Evolutionary conservation across 2,113 vertebrate genomes (phyloP).

Genomic region (Proteles cristata): DNA sequence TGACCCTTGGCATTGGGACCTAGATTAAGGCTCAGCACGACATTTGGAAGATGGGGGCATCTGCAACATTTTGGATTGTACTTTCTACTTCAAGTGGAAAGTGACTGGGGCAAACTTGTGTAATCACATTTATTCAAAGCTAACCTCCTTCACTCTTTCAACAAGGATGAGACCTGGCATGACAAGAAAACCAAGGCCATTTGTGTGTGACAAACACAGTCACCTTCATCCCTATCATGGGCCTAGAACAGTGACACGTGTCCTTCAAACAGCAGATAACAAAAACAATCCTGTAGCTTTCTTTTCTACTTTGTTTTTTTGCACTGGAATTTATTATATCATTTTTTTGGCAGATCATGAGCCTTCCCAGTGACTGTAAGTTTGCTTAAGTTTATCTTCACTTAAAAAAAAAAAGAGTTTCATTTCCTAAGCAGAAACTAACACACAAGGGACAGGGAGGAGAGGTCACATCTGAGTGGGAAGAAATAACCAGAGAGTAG

Average conservation of each 20-base stretch:
- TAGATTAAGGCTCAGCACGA: not conserved
- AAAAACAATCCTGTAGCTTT: not conserved
- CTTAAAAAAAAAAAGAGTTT: not conserved
- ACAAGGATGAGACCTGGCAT: not conserved
- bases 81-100: not conserved
- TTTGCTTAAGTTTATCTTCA: constrained; percentile 47
- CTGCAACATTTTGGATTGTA: not conserved
- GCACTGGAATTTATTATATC: constrained; percentile 37
- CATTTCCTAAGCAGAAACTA: constrained; percentile 45
- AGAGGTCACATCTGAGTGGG: not conserved
- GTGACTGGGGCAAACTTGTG: no score
- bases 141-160: not conserved
- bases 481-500: not conserved
- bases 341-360: not conserved
- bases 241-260: not conserved
- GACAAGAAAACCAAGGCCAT: not conserved
- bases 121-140: not conserved
- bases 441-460: not conserved
- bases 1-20: not conserved
- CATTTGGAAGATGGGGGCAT: fast-evolving
- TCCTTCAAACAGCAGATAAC: not conserved
- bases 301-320: not conserved
- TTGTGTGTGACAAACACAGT: fast-evolving
- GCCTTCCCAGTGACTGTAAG: constrained; percentile 38
- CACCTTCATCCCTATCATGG: not conserved